Percentiles rank a stretch among this genome's conserved stretches.
Conservation (phyloP, 2,888 invertebrate species). For the Brachylomia viminalis region DNA sequence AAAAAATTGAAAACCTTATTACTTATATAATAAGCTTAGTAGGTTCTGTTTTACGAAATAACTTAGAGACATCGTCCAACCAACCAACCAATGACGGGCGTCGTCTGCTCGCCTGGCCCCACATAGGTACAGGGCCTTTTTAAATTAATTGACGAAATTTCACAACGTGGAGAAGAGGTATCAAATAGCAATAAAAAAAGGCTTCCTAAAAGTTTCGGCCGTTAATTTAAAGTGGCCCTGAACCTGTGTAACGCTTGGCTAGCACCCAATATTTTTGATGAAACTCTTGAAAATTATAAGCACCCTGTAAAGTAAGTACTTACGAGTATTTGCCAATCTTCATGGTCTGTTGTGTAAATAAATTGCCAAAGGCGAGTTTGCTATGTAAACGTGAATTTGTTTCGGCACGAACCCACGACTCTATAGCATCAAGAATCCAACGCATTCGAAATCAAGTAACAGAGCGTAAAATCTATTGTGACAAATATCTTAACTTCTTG, state of each 20-base stretch:
- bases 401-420: slow-evolving; percentile 18
- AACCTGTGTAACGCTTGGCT: neutral
- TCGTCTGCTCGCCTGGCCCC: too few relatives aligned
- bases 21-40: too few relatives aligned
- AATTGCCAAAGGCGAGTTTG: slow-evolving; percentile 9
- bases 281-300: neutral
- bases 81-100: too few relatives aligned
- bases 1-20: too few relatives aligned
- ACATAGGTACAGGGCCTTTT: neutral
- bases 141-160: neutral
- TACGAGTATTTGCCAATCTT: slow-evolving; percentile 25
- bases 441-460: slow-evolving; percentile 45
- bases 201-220: neutral
- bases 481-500: slow-evolving; percentile 18
- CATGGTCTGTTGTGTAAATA: slow-evolving; percentile 7
- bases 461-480: slow-evolving; percentile 68
- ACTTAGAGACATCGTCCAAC: too few relatives aligned
- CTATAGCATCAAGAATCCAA: slow-evolving; percentile 11
- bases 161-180: neutral
- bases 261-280: too few relatives aligned
- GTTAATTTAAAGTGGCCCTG: neutral
- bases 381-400: slow-evolving; percentile 31
- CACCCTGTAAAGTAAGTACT: neutral
- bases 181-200: neutral
- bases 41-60: too few relatives aligned